Evolutionary conservation across 1,140 invertebrate genomes (phyloP).

Genomic region (Cepaea nemoralis): DNA sequence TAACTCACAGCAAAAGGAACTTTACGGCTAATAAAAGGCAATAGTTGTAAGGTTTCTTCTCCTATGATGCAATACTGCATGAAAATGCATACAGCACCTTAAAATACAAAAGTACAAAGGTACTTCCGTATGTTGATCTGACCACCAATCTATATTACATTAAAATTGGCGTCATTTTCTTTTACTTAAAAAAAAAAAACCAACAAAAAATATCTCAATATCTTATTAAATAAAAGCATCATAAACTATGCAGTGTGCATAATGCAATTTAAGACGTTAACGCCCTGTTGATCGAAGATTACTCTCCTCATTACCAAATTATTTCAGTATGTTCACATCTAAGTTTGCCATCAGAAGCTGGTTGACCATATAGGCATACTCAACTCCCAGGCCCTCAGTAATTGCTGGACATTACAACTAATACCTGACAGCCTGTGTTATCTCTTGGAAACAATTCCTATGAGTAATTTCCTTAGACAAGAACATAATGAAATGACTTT

Average conservation of each 20-base stretch:
- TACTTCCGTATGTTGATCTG: not conserved
- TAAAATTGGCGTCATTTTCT: not conserved
- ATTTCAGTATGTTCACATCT: constrained; percentile 25
- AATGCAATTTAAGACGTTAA: not conserved
- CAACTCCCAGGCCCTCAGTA: not conserved
- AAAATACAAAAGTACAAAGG: not conserved
- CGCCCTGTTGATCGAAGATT: not conserved
- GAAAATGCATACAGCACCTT: constrained; percentile 17
- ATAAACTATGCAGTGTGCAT: not conserved
- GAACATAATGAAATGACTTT: constrained; percentile 19
- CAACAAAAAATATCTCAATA: not conserved
- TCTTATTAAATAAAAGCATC: not conserved
- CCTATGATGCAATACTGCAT: constrained; percentile 5
- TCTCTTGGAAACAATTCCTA: not conserved
- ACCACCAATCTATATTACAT: not conserved
- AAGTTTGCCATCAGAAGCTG: not conserved
- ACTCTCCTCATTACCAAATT: not conserved
- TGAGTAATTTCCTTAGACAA: not conserved
- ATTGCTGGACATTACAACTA: not conserved
- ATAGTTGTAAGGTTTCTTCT: constrained; percentile 38
- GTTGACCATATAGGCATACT: not conserved
- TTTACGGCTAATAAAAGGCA: constrained; percentile 32
- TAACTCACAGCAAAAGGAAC: constrained; percentile 36
- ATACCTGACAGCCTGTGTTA: not conserved
- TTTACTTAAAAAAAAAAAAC: not conserved